Conservation (phyloP, 2,113 vertebrate genomes). For the Pristiophorus japonicus region DNA sequence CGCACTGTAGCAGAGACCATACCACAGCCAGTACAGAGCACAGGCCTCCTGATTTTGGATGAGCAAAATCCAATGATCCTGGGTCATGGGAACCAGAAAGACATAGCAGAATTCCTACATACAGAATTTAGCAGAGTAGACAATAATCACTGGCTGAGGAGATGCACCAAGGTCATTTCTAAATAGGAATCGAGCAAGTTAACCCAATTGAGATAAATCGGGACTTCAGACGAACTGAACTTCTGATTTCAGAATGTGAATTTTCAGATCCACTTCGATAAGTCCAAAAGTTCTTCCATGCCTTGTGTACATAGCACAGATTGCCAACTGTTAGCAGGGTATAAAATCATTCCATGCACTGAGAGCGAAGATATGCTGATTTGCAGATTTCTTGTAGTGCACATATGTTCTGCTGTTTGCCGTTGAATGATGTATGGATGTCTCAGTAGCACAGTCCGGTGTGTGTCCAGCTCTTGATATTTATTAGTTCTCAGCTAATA, state of each 20-base stretch:
- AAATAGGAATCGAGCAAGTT: not conserved
- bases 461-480: not conserved
- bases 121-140: not conserved
- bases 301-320: not conserved
- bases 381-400: not conserved
- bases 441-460: not conserved
- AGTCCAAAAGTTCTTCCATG: not conserved
- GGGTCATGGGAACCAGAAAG: not conserved
- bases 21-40: not conserved
- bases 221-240: not conserved
- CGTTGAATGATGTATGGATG: not conserved
- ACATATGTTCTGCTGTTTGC: conserved; percentile 6
- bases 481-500: not conserved
- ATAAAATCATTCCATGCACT: not conserved
- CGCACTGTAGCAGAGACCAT: not conserved
- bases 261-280: not conserved
- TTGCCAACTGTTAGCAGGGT: not conserved
- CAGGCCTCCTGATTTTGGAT: not conserved
- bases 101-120: not conserved
- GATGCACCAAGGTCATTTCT: not conserved
- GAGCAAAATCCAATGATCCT: not conserved
- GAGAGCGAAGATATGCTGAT: not conserved
- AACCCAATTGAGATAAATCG: not conserved
- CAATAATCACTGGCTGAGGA: not conserved
- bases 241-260: not conserved